Percentiles rank a stretch among this genome's conserved stretches.
Evolutionary conservation across 2,888 invertebrate species (phyloP).

Genomic region (Caprella mutica): DNA sequence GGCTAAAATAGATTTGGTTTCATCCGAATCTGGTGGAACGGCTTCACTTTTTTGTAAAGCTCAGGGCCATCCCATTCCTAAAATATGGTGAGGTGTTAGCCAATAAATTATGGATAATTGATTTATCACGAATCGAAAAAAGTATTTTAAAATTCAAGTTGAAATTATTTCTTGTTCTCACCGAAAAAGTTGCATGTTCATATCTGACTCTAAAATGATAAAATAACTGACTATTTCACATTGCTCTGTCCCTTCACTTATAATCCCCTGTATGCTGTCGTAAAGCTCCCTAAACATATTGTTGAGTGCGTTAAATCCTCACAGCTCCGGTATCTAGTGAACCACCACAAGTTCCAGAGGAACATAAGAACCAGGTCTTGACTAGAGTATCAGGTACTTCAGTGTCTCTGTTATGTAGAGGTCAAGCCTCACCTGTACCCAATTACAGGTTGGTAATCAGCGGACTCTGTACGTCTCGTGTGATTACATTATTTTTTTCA

Average conservation of each 20-base stretch:
- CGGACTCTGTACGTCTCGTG: background rate
- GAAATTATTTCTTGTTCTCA: too few species aligned
- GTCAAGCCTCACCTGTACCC: slow-evolving; percentile 45
- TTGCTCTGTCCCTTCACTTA: too few species aligned
- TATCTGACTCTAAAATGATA: too few species aligned
- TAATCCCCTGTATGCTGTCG: too few species aligned
- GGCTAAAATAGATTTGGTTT: slow-evolving; percentile 42
- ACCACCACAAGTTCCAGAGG: slow-evolving; percentile 24
- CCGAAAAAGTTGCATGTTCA: too few species aligned
- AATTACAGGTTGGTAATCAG: slow-evolving; percentile 35
- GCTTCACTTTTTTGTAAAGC: slow-evolving; percentile 44
- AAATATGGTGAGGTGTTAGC: slow-evolving; percentile 39
- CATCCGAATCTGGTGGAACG: slow-evolving; percentile 34
- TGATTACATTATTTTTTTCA: too few species aligned
- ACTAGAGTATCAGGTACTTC: slow-evolving; percentile 34
- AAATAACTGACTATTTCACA: too few species aligned
- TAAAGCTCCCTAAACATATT: too few species aligned
- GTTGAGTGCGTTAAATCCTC: too few species aligned
- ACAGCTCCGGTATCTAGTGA: slow-evolving; percentile 28
- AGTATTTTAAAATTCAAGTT: too few species aligned
- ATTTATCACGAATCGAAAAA: too few species aligned
- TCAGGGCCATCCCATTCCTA: slow-evolving; percentile 45
- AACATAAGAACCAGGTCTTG: slow-evolving; percentile 25
- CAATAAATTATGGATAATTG: too few species aligned
- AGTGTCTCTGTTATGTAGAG: slow-evolving; percentile 43